Conservation (phyloP, 2,888 invertebrate species). For the Eucriotettix oculatus region DNA sequence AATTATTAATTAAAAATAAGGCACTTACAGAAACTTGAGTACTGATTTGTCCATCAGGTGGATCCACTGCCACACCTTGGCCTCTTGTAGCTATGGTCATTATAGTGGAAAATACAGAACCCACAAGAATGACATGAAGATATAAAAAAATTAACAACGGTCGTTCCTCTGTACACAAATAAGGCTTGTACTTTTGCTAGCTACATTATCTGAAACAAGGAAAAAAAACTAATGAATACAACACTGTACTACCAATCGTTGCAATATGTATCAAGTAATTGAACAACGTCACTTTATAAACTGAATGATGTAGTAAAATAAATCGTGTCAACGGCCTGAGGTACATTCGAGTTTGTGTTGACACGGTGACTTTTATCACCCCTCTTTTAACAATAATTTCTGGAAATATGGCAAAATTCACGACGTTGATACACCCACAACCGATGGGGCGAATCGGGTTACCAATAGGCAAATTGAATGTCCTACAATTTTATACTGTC, state of each 20-base stretch:
- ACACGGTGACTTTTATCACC: no score
- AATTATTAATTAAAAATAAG: not conserved
- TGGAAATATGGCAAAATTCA: no score
- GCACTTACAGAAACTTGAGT: slow-evolving; percentile 10
- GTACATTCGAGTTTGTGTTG: no score
- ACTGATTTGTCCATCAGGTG: slow-evolving; percentile 26
- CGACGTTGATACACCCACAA: no score
- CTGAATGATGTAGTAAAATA: no score
- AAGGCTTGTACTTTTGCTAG: slow-evolving; percentile 18
- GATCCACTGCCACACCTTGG: slow-evolving; percentile 39
- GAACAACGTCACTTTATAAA: no score
- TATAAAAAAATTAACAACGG: not conserved
- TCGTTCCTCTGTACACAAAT: not conserved
- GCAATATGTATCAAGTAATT: no score
- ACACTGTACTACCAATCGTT: no score
- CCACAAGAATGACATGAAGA: slow-evolving; percentile 8
- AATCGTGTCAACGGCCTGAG: not conserved
- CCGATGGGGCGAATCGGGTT: no score
- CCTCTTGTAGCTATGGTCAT: slow-evolving; percentile 47
- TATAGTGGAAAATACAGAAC: slow-evolving; percentile 13
- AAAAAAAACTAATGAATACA: slow-evolving; percentile 2
- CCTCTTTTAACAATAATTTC: no score
- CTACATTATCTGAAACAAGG: slow-evolving; percentile 28
- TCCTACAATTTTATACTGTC: no score
- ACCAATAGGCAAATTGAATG: no score